These are phyloP conservation scores for Macropis europaea DNA, from an alignment of 2,888 invertebrate genomes.

Conservation along the genomic window DNA sequence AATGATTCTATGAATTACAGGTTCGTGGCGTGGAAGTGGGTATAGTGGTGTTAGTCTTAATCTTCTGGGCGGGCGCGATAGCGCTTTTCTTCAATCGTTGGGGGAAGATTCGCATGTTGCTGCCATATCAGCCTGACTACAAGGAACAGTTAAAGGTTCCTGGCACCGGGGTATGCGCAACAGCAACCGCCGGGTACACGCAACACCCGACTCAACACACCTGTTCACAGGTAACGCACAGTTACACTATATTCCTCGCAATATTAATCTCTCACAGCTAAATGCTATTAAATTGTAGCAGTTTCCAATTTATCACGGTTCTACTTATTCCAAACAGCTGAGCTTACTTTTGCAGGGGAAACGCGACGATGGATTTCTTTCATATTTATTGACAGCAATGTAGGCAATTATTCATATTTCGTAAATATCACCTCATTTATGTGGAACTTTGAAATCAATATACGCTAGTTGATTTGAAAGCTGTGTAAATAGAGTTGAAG, in stretches of 20 bases:
- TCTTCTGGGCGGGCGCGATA: slow-evolving; percentile 94
- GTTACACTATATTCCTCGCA: slow-evolving; percentile 14
- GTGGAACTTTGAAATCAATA: too few species aligned
- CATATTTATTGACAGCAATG: too few species aligned
- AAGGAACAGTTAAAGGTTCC: slow-evolving; percentile 93
- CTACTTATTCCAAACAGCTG: background rate
- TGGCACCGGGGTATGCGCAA: slow-evolving; percentile 86
- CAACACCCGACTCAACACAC: slow-evolving; percentile 83
- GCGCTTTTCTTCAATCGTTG: slow-evolving; percentile 95
- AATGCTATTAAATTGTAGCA: background rate
- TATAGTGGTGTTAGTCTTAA: slow-evolving; percentile 91
- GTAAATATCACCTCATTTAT: too few species aligned
- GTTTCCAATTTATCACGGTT: background rate
- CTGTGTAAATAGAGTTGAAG: too few species aligned
- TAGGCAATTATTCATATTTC: too few species aligned
- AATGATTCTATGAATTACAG: slow-evolving; percentile 79
- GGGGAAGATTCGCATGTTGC: slow-evolving; percentile 96
- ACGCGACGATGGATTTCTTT: background rate
- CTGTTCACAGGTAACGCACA: slow-evolving; percentile 83
- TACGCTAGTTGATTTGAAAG: too few species aligned
- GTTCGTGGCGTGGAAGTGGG: slow-evolving; percentile 95
- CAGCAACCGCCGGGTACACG: slow-evolving; percentile 82
- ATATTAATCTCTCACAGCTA: background rate
- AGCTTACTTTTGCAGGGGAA: background rate
- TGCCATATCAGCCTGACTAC: slow-evolving; percentile 95